phyloP scores from a whole-genome alignment of 2,113 vertebrate genomes.

The Tylochromis polylepis region DNA sequence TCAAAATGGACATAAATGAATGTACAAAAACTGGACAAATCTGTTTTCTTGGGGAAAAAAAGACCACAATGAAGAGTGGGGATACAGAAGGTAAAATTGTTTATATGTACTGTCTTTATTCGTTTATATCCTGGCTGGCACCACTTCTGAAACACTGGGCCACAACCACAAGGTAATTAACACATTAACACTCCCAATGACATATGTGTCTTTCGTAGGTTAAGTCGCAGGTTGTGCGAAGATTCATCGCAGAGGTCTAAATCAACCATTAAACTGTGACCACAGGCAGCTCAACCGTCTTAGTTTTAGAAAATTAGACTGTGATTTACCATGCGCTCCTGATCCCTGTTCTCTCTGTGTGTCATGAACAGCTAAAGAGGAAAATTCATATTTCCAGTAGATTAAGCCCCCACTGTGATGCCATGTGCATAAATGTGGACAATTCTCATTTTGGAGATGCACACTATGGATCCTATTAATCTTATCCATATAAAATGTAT shows the following conservation, averaged over 20 bases:
- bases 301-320: not conserved
- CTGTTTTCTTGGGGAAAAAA: not conserved
- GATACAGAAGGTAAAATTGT: not conserved
- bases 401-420: not conserved
- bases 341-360: not conserved
- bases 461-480: not conserved
- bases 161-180: not conserved
- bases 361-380: not conserved
- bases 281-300: not conserved
- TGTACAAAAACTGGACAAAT: not conserved
- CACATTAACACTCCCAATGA: not conserved
- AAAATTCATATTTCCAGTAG: not conserved
- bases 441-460: not conserved
- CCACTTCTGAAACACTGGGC: not conserved
- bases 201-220: not conserved
- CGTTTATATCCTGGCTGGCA: too few species aligned
- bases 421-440: not conserved
- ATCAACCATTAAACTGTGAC: not conserved
- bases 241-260: not conserved
- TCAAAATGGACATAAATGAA: not conserved
- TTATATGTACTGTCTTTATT: not conserved
- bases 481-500: not conserved
- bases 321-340: not conserved
- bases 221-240: not conserved
- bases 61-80: not conserved